These are phyloP conservation scores for Probaryconus sp. DNA, from an alignment of 1,140 invertebrate species.

Conservation along the genomic window DNA sequence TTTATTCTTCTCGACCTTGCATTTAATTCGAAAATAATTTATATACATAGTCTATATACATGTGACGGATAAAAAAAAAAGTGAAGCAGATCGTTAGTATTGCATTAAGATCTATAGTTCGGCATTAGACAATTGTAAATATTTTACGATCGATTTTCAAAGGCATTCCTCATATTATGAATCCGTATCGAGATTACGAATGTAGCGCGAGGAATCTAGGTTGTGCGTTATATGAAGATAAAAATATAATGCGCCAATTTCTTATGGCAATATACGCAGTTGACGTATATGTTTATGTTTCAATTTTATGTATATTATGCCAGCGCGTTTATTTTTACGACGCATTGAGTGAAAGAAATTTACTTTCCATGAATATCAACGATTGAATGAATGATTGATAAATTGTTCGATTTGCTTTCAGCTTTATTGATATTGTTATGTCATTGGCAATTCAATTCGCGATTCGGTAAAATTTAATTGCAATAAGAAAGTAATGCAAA, in stretches of 20 bases:
- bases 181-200: conserved; percentile 14
- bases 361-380: neutral
- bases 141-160: conserved; percentile 32
- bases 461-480: too few species aligned
- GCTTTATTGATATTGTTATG: neutral
- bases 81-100: conserved; percentile 50
- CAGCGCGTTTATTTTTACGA: conserved; percentile 17
- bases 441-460: too few species aligned
- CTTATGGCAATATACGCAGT: conserved; percentile 9
- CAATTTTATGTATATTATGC: conserved; percentile 29
- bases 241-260: conserved; percentile 37
- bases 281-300: conserved; percentile 23
- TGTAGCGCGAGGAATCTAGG: conserved; percentile 29
- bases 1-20: too few species aligned
- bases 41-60: too few species aligned
- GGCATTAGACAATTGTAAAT: conserved; percentile 21
- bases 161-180: conserved; percentile 3
- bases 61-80: conserved; percentile 28
- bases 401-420: conserved; percentile 11
- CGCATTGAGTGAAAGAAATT: conserved; percentile 6
- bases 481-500: too few species aligned
- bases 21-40: too few species aligned
- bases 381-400: conserved; percentile 32
- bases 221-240: conserved; percentile 25
- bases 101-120: conserved; percentile 38